phyloP scores from a whole-genome alignment of 1,140 invertebrate genomes.

The Sycophila sp. region DNA sequence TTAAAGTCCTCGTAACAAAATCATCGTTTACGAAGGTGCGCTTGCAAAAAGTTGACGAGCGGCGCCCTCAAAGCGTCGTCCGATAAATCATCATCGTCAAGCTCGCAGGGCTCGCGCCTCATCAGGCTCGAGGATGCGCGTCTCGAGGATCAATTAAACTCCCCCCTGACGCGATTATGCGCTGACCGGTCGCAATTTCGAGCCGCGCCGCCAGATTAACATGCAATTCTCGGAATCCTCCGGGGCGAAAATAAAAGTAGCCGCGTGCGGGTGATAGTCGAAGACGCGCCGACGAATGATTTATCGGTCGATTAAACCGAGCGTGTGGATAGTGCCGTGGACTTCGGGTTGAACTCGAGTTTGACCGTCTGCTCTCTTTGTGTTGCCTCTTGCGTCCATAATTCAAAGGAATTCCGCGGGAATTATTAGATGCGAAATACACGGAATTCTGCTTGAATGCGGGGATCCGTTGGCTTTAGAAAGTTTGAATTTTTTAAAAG shows the following conservation, averaged over 20 bases:
- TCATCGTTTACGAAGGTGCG: no score
- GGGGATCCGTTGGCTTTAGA: no score
- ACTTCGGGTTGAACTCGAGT: neutral
- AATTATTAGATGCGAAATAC: no score
- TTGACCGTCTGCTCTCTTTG: no score
- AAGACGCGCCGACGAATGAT: neutral
- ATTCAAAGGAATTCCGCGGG: no score
- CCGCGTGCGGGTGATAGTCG: neutral
- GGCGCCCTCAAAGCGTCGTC: slow-evolving; percentile 15
- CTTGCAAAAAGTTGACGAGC: slow-evolving; percentile 46
- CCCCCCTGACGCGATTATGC: neutral
- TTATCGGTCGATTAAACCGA: slow-evolving; percentile 20
- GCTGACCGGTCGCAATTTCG: slow-evolving; percentile 34
- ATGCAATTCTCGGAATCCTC: slow-evolving; percentile 26
- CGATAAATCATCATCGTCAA: slow-evolving; percentile 30
- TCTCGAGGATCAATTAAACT: slow-evolving; percentile 7
- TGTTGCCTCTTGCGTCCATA: no score
- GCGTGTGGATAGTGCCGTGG: neutral
- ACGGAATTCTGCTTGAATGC: no score
- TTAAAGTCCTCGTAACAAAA: no score
- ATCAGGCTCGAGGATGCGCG: slow-evolving; percentile 40
- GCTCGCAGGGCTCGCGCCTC: slow-evolving; percentile 47
- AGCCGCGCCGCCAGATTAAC: slow-evolving; percentile 34
- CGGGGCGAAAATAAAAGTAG: slow-evolving; percentile 18
- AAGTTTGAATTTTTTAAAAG: no score